Evolutionary conservation across 1,140 invertebrate species (phyloP).

Genomic region (Megathymus violae): DNA sequence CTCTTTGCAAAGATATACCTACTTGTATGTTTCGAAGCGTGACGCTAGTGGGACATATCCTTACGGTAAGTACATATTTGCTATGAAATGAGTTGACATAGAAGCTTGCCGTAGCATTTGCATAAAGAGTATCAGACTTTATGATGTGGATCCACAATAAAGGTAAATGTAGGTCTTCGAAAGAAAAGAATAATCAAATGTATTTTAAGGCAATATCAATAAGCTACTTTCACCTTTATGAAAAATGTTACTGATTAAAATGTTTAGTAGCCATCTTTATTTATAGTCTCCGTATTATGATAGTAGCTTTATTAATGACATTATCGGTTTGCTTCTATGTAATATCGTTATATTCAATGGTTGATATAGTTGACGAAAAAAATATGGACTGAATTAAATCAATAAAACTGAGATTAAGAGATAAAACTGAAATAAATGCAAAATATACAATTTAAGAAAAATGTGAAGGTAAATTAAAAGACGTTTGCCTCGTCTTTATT

Average conservation of each 20-base stretch:
- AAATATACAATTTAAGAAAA: too few species aligned
- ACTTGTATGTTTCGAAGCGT: constrained; percentile 39
- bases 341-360: too few species aligned
- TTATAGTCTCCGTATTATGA: too few species aligned
- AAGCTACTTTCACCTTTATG: background rate
- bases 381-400: too few species aligned
- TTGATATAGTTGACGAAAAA: too few species aligned
- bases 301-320: too few species aligned
- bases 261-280: too few species aligned
- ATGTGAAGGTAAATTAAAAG: too few species aligned
- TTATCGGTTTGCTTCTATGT: too few species aligned
- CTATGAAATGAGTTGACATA: constrained; percentile 65
- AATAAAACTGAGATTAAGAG: too few species aligned
- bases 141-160: constrained; percentile 19
- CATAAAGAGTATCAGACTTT: constrained; percentile 20
- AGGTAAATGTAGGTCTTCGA: constrained; percentile 14
- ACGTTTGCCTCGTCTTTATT: too few species aligned
- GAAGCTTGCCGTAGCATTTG: constrained; percentile 41
- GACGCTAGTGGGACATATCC: constrained; percentile 41
- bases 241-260: background rate
- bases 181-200: constrained; percentile 1
- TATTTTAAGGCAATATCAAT: background rate
- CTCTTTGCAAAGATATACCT: constrained; percentile 19
- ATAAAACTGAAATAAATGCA: too few species aligned
- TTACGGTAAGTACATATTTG: constrained; percentile 64